Conservation (phyloP, 1,140 invertebrate species). For the Anastrepha obliqua region DNA sequence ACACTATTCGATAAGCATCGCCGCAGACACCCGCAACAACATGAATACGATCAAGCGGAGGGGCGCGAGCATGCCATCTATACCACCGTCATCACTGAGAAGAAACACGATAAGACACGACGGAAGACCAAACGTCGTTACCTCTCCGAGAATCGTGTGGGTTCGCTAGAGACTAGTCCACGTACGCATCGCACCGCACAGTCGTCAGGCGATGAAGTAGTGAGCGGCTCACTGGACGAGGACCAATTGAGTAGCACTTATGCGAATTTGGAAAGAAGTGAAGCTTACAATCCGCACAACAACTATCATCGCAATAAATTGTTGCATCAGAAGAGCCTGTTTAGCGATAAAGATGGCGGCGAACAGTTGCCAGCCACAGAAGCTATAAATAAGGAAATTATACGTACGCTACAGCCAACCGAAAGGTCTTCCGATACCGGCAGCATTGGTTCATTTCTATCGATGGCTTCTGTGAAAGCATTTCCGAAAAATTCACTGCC, state of each 20-base stretch:
- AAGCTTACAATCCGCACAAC: conserved; percentile 71
- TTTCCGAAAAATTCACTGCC: conserved; percentile 79
- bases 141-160: conserved; percentile 71
- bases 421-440: conserved; percentile 70
- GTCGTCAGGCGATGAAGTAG: conserved; percentile 65
- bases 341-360: conserved; percentile 46
- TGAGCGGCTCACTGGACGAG: conserved; percentile 37
- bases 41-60: conserved; percentile 69
- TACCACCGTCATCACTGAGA: conserved; percentile 69
- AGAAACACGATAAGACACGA: conserved; percentile 66
- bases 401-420: conserved; percentile 62
- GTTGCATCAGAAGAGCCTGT: conserved; percentile 64
- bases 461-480: conserved; percentile 87
- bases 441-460: conserved; percentile 76
- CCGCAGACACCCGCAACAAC: conserved; percentile 59
- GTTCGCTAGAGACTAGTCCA: conserved; percentile 70
- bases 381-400: conserved; percentile 71
- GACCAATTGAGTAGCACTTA: conserved; percentile 63
- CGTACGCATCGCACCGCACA: conserved; percentile 61
- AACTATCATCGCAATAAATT: conserved; percentile 73
- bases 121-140: conserved; percentile 69
- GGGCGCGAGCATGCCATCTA: conserved; percentile 68
- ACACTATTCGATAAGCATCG: conserved; percentile 66
- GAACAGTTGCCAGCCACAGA: conserved; percentile 60
- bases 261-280: conserved; percentile 68